Evolutionary conservation across 2,888 invertebrate genomes (phyloP), one percentile per base, ranked within the genome.

Genomic region (Pristionchus maxplancki): DNA sequence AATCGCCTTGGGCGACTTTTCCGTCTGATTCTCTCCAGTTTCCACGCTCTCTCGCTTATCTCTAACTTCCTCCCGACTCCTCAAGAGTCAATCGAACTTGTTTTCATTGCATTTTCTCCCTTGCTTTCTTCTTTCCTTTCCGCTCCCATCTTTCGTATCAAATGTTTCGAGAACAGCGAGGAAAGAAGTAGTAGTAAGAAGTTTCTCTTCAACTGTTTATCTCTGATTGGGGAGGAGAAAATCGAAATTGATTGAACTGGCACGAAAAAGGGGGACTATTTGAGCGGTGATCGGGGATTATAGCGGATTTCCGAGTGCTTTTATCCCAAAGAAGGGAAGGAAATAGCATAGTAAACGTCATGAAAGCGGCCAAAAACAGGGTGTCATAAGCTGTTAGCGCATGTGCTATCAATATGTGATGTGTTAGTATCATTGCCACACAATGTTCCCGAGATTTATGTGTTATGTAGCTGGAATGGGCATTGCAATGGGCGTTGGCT

Each of bases 41-140:
- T n/a, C 40, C 78, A 3, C 20, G 44, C 11, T 78, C 78, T 44
- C 78, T 83, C 28, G 53, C 44, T 31, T 20, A 31, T 50, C 82
- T 82, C 82, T 82, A 28, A 31, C 50, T 28, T 8, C 37, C 37
- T 48, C 37, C 44, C 44, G 44, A 24, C 78, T n/a, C 78, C 34
- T 40, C 48, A 78, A 28, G 28, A 78, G 78, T 78, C 78, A 78
- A 78, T 78, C 78, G 78, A 78, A 78, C 78, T 78, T 78, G 78
- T 78, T 78, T 78, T 78, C 78, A 78, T 78, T 78, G 78, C 78
- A 20, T 34, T 44, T n/a, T 5, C 34, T 37, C n/a, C n/a, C n/a
- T n/a, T n/a, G n/a, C n/a, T n/a, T n/a, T n/a, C 71, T 24, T 9
- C 37, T 71, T 71, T 37, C 37, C n/a, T 44, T 24, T 71, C 24